Conservation (phyloP, 2,797 vertebrate species). For the Podargus strigoides region DNA sequence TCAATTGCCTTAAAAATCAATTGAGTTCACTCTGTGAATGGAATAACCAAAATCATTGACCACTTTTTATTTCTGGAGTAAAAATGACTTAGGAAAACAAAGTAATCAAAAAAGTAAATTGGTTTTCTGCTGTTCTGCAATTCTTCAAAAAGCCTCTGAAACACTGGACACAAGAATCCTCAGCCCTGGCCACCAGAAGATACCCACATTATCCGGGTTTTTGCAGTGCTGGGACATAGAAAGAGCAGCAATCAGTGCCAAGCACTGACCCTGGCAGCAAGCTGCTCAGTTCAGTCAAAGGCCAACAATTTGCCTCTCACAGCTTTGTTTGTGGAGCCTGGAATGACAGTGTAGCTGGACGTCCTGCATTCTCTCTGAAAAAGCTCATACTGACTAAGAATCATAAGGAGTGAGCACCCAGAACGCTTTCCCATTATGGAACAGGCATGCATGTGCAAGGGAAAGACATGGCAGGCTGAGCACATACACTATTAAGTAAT, state of each 20-base stretch:
- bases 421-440: neutral
- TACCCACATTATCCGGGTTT: neutral
- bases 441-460: neutral
- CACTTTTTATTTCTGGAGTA: neutral
- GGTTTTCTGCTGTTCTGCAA: neutral
- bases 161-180: neutral
- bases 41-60: neutral
- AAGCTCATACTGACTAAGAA: neutral
- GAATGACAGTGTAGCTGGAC: neutral
- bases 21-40: neutral
- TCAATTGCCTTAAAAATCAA: neutral
- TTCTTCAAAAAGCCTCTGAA: neutral
- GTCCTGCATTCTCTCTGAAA: neutral
- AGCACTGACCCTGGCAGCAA: neutral
- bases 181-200: neutral
- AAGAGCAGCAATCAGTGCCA: neutral
- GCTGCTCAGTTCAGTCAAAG: neutral
- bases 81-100: neutral
- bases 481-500: conserved; percentile 27
- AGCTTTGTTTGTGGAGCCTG: neutral
- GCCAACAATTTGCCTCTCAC: neutral
- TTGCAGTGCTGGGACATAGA: neutral
- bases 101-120: neutral
- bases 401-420: neutral
- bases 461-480: neutral